Base-by-base conservation (phyloP, 2,113 vertebrate species). In the Microcebus lehilahytsara region DNA sequence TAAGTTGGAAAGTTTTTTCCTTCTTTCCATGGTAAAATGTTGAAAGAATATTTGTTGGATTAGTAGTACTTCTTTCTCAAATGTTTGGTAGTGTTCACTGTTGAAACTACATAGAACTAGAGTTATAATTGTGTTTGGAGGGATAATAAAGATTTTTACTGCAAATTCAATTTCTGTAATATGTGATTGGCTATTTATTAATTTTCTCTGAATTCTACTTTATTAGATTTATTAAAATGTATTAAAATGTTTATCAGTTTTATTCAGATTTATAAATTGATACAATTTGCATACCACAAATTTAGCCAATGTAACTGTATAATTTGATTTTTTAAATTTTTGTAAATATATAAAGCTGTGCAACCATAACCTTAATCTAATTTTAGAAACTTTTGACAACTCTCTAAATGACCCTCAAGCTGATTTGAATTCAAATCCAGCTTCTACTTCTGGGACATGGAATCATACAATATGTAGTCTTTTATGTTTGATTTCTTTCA, bases 161-260 rank as follows among this genome's bases (percentile, higher is more conserved):
- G 25, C 9, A 93, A 95, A 92, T 92, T 46, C n/a, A 89, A 30
- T 67, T 89, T 86, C n/a, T 83, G 3, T 56, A 12, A 78, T 34
- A 49, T 71, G 80, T 66, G n/a, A n/a, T 93, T 75, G 42, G 2
- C 25, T 75, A 27, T 49, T 77, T 19, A 49, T 72, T 95, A 62
- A 88, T 96, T 81, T 25, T 74, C 20, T 88, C n/a, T 84, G 37
- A 91, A 58, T 66, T 93, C 9, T 32, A 37, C 49, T 92, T 94
- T 60, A 74, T 58, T 58, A 20, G 20, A 58, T 58, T 58, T 58
- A 58, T 58, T 58, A 58, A 58, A 22, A 58, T 58, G 5, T 58
- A 58, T 40, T 95, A 60, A 77, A 40, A 32, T 81, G 53, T 93
- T 66, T 46, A 46, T 42, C 25, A 13, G 5, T 58, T 93, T 94